Base-by-base conservation (phyloP, 2,888 invertebrate species). In the Andrena haemorrhoa region DNA sequence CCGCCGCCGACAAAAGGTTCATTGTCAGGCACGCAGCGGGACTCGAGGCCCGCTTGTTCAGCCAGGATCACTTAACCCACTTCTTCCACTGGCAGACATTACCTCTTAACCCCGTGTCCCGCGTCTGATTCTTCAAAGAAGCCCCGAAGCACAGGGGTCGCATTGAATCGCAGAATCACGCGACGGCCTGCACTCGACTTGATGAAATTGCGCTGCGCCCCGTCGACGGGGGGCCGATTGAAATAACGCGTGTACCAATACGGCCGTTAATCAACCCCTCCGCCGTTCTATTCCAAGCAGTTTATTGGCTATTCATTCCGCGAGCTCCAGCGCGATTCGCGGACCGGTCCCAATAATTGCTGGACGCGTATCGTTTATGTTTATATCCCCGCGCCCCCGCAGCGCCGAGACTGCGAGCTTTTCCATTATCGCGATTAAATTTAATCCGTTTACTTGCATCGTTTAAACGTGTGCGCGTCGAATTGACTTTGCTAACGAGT, bases 11-110 rank as follows among this genome's bases (percentile, higher is more conserved):
- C 66, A 74, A 81, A 72, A 78, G 84, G 78, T 84, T 84, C 72
- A 81, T 88, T 88, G 83, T 79, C 69, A 85, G 86, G 86, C 84
- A 85, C 82, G 82, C 83, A 76, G 66, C 71, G 77, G 58, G 47
- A 66, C 77, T 78, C 72, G 70, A 82, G 61, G 16, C 75, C 66
- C 65, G 53, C 82, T 86, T 79, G 77, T 64, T 56, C 71, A 65
- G 74, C 58, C 66, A 65, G 72, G 61, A 83, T 70, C 83, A 77
- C 86, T 86, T 86, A 86, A 88, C 86, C 86, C 78, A 79, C 53
- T 82, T 86, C 70, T 49, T 63, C 73, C 60, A 68, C 29, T n/a
- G 49, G 56, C 65, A 68, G 49, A 61, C 74, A 65, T 87, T 65
- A 72, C 74, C 77, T 68, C 75, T 86, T 87, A 85, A 86, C 87